These are phyloP conservation scores for Nanorana parkeri DNA, from an alignment of 2,113 vertebrate genomes.

Conservation along the genomic window DNA sequence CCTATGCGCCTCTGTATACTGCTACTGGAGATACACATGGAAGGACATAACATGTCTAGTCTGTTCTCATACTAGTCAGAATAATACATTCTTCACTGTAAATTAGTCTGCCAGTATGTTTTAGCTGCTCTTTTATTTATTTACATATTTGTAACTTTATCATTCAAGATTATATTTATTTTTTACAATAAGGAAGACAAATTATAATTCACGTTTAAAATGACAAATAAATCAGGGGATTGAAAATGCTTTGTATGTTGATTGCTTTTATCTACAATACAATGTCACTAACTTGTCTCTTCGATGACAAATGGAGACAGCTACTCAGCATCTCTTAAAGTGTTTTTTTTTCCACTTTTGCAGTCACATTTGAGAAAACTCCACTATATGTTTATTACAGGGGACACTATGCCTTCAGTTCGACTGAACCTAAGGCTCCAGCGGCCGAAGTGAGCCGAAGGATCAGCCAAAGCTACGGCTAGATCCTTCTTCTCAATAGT, in stretches of 20 bases:
- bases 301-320: not conserved
- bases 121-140: slow-evolving; percentile 11
- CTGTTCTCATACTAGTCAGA: not conserved
- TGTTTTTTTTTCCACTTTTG: too few relatives aligned
- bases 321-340: too few relatives aligned
- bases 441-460: too few relatives aligned
- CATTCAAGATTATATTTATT: slow-evolving; percentile 32
- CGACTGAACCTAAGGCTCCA: too few relatives aligned
- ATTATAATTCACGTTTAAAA: slow-evolving; percentile 4
- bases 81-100: not conserved
- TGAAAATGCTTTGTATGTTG: slow-evolving; percentile 2
- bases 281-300: not conserved
- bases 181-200: slow-evolving; percentile 13
- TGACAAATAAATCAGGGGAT: not conserved
- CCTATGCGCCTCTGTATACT: not conserved
- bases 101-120: not conserved
- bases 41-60: not conserved
- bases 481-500: too few relatives aligned
- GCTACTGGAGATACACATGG: not conserved
- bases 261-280: slow-evolving; percentile 1
- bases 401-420: too few relatives aligned
- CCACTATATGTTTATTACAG: too few relatives aligned
- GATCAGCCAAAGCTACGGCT: too few relatives aligned
- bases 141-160: not conserved
- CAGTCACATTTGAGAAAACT: too few relatives aligned